Evolutionary conservation across 2,888 invertebrate species (phyloP).

Genomic region (Coenonympha glycerion): DNA sequence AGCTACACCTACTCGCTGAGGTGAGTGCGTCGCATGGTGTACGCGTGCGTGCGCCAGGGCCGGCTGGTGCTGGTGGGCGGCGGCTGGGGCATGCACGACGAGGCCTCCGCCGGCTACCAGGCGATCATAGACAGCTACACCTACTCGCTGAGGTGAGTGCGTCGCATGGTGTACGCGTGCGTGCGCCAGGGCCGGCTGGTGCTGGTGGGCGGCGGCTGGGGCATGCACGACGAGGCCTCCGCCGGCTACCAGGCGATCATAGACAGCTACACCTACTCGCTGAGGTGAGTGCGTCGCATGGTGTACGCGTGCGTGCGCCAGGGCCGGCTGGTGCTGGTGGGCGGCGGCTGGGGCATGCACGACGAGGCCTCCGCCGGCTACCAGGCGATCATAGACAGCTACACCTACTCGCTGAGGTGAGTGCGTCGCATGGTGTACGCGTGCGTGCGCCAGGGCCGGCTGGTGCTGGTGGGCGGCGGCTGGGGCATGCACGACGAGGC

Average conservation of each 20-base stretch:
- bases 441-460: constrained; percentile 81
- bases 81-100: constrained; percentile 87
- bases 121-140: constrained; percentile 83
- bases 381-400: constrained; percentile 82
- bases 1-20: constrained; percentile 82
- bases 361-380: constrained; percentile 83
- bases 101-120: constrained; percentile 81
- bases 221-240: constrained; percentile 84
- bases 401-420: constrained; percentile 79
- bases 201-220: constrained; percentile 85
- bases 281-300: constrained; percentile 66
- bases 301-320: constrained; percentile 81
- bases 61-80: constrained; percentile 83
- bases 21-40: constrained; percentile 69
- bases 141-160: constrained; percentile 76
- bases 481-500: constrained; percentile 89
- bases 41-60: constrained; percentile 81
- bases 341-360: constrained; percentile 87
- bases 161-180: constrained; percentile 77
- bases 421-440: constrained; percentile 71
- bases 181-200: constrained; percentile 83
- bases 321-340: constrained; percentile 82
- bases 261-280: constrained; percentile 81
- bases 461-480: constrained; percentile 83
- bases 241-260: constrained; percentile 82